Conservation (phyloP, 37 sponge, comb jelly and placozoan species). For the Halichondria panicea region DNA sequence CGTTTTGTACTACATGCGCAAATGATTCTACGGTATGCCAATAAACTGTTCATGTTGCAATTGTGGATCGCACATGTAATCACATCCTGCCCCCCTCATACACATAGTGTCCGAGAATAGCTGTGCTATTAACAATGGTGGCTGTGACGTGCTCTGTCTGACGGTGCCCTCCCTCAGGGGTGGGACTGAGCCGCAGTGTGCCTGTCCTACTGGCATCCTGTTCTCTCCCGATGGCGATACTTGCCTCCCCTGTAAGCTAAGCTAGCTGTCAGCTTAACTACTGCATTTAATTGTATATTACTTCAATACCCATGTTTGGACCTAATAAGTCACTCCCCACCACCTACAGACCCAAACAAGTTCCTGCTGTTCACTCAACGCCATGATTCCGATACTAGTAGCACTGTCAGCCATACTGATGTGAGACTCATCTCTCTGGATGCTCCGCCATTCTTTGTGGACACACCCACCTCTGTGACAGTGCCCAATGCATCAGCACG, state of each 20-base stretch:
- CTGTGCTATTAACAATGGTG: conserved; percentile 27
- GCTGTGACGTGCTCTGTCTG: conserved; percentile 26
- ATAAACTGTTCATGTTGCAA: too few relatives aligned
- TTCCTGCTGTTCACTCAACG: conserved; percentile 23
- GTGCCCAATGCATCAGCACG: too few relatives aligned
- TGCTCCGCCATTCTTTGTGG: neutral
- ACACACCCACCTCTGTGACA: too few relatives aligned
- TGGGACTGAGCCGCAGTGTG: conserved; percentile 14
- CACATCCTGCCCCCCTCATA: neutral
- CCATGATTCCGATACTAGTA: neutral
- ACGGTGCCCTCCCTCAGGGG: conserved; percentile 25
- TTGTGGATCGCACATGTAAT: too few relatives aligned
- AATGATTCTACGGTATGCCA: too few relatives aligned
- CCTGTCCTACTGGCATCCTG: conserved; percentile 39
- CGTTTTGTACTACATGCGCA: too few relatives aligned
- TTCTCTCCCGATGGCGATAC: conserved; percentile 1
- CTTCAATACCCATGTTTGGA: neutral
- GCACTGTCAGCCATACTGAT: neutral
- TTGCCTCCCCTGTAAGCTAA: conserved; percentile 15
- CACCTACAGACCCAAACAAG: conserved; percentile 15
- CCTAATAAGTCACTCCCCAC: neutral
- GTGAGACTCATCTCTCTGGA: conserved; percentile 6
- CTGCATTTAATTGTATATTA: neutral
- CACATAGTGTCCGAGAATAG: neutral
- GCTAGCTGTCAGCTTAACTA: neutral